Base-by-base conservation (phyloP, 2,113 vertebrate species). In the Camelus bactrianus region DNA sequence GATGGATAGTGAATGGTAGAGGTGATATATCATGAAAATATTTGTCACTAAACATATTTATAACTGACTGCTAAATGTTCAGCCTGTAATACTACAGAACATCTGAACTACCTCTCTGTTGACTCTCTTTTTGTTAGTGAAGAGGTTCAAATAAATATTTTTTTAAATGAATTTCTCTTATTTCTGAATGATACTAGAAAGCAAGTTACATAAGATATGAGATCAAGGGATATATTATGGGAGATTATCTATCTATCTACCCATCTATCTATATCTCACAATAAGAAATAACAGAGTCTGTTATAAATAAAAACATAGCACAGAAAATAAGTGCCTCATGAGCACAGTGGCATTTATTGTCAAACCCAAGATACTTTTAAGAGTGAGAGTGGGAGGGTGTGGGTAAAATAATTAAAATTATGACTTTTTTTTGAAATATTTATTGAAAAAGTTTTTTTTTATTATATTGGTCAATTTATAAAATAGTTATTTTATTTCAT, bases 361-460 rank as follows among this genome's bases (percentile, higher is more conserved):
- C 35, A 24, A 83, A 42, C 0, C 7, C 11, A 65, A 26, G 56
- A 52, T 54, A 58, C 46, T 67, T 79, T 79, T 69, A 62, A 76
- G 22, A 88, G 14, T 89, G 16, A 67, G 46, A 93, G 5, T 12
- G 83, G 30, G 30, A 38, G 6, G 26, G 5, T 87, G 11, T 64
- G 10, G 22, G 17, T 72, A 85, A 60, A 72, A 89, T 2, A 64
- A 81, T 67, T 92, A 77, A 88, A 95, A 77, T 95, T 52, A 72
- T 96, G 58, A 26, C 60, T 73, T 46, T 15, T 70, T 82, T 91
- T n/a, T 15, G 48, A 83, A 83, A 81, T 73, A 50, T 50, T 9
- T 46, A 42, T 81, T 64, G 8, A 95, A 10, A 24, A 67, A 50
- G 20, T 65, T 84, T 22, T 32, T 32, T 73, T 85, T 82, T 88